Evolutionary conservation across 2,797 vertebrate genomes (phyloP).

Genomic region (Macroramphosus scolopax): DNA sequence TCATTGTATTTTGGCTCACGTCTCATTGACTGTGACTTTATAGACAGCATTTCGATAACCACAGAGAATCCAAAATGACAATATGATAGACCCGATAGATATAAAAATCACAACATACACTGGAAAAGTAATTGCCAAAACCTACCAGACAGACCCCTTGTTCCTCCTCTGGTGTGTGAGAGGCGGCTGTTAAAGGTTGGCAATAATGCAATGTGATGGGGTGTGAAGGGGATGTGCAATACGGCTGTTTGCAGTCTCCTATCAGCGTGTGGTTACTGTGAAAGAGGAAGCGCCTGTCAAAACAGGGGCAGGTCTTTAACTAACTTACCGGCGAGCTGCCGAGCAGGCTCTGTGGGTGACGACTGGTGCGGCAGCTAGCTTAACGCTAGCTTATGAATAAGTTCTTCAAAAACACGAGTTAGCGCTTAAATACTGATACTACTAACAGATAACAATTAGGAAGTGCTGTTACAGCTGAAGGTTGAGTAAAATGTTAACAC

Average conservation of each 20-base stretch:
- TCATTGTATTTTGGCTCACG: no score
- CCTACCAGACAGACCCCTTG: constrained; percentile 20
- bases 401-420: no score
- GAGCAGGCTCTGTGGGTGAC: neutral
- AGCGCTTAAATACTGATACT: no score
- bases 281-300: constrained; percentile 55
- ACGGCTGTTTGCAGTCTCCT: constrained; percentile 8
- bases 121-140: neutral
- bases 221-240: constrained; percentile 6
- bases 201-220: constrained; percentile 10
- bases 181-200: constrained; percentile 19
- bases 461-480: no score
- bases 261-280: constrained; percentile 31
- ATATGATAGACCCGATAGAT: neutral
- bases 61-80: neutral
- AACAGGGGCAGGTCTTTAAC: constrained; percentile 22
- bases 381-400: no score
- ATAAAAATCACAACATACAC: neutral
- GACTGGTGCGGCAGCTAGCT: no score
- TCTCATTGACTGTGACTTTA: no score
- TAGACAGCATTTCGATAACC: neutral
- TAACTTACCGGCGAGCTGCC: neutral
- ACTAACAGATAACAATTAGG: no score
- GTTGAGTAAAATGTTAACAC: no score
- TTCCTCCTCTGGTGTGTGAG: constrained; percentile 1